These are phyloP conservation scores for Drosophila quinaria DNA, from an alignment of 2,888 invertebrate species.

Conservation along the genomic window DNA sequence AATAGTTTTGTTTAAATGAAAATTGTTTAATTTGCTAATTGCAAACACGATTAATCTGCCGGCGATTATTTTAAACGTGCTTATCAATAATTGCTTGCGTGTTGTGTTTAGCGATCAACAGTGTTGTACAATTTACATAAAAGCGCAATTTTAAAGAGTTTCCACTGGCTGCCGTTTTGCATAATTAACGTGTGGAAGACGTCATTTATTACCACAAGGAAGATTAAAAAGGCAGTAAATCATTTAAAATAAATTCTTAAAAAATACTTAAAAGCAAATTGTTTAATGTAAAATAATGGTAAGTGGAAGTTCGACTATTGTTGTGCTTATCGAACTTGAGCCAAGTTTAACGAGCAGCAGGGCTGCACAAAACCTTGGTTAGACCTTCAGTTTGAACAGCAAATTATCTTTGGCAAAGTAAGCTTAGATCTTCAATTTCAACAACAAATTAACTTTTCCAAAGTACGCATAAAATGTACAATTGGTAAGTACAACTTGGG, in stretches of 20 bases:
- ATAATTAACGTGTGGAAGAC: neutral
- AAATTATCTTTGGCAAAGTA: slow-evolving; percentile 10
- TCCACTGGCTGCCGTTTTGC: slow-evolving; percentile 2
- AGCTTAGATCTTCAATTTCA: neutral
- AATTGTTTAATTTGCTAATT: slow-evolving; percentile 30
- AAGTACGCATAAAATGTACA: slow-evolving; percentile 15
- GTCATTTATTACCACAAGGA: neutral
- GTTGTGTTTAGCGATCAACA: slow-evolving; percentile 21
- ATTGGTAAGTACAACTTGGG: slow-evolving; percentile 23
- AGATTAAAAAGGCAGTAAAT: neutral
- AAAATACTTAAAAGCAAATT: neutral
- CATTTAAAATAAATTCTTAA: neutral
- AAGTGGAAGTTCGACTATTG: neutral
- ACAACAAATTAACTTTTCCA: slow-evolving; percentile 6
- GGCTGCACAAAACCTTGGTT: neutral
- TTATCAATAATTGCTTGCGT: slow-evolving; percentile 35
- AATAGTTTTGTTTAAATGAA: slow-evolving; percentile 21
- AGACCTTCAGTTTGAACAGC: neutral
- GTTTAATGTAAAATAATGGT: neutral
- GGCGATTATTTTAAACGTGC: slow-evolving; percentile 11
- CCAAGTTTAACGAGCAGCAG: neutral
- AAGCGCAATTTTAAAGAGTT: slow-evolving; percentile 9
- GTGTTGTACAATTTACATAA: slow-evolving; percentile 25
- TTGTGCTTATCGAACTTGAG: neutral
- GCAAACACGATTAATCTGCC: neutral